phyloP scores from a whole-genome alignment of 2,888 invertebrate genomes.

The Hermaeophaga mercurialis region DNA sequence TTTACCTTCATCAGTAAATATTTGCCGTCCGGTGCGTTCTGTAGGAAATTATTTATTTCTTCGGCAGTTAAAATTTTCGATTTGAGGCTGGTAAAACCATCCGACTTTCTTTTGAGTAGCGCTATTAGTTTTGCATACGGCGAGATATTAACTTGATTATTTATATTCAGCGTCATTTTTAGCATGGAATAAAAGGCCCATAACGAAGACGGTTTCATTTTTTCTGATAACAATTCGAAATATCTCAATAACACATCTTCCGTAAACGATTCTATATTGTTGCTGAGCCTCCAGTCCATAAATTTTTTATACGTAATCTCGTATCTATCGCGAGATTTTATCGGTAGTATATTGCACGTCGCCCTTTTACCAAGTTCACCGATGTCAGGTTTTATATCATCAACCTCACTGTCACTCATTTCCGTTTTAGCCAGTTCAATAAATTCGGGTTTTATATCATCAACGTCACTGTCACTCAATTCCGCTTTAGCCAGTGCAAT shows the following conservation, averaged over 20 bases:
- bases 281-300: too few relatives aligned
- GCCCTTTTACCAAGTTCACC: too few relatives aligned
- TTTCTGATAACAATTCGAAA: constrained; percentile 8
- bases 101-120: background rate
- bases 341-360: background rate
- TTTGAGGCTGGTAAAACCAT: constrained; percentile 6
- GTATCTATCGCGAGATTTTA: background rate
- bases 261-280: constrained; percentile 5
- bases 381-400: too few relatives aligned
- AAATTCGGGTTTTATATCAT: too few relatives aligned
- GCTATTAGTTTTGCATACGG: background rate
- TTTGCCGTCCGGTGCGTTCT: constrained; percentile 7
- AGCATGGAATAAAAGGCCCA: constrained; percentile 15
- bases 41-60: constrained; percentile 8
- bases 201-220: constrained; percentile 16
- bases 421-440: too few relatives aligned
- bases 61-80: constrained; percentile 4
- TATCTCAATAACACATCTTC: constrained; percentile 12
- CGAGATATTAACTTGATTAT: constrained; percentile 12
- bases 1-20: background rate
- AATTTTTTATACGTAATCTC: too few relatives aligned
- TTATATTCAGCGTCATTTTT: constrained; percentile 13
- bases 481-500: too few relatives aligned
- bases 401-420: too few relatives aligned
- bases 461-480: too few relatives aligned